phyloP scores from a whole-genome alignment of 2,888 invertebrate genomes.

The Eucera pruinosa region DNA sequence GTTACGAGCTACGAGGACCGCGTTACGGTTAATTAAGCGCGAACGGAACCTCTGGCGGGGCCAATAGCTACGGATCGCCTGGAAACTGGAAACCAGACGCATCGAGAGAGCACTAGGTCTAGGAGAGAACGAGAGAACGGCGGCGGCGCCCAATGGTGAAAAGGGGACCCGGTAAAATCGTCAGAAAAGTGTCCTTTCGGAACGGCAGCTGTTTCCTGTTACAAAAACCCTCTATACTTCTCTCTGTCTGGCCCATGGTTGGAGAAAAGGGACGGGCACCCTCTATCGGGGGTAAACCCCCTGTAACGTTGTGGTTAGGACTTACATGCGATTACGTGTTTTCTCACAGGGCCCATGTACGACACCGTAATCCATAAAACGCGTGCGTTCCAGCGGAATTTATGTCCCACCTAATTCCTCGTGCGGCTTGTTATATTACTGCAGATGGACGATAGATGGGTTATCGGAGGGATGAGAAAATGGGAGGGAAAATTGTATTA shows the following conservation, averaged over 20 bases:
- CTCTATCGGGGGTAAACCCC: conserved; percentile 34
- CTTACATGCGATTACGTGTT: conserved; percentile 60
- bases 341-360: conserved; percentile 34
- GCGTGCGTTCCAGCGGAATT: conserved; percentile 54
- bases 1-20: conserved; percentile 62
- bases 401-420: conserved; percentile 66
- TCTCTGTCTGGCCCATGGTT: not conserved
- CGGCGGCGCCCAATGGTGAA: conserved; percentile 8
- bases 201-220: conserved; percentile 80
- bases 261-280: conserved; percentile 38
- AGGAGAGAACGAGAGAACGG: too few species aligned
- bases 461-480: not conserved
- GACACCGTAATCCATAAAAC: conserved; percentile 65
- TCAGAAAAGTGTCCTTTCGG: conserved; percentile 68
- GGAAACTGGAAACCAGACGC: conserved; percentile 65
- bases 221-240: conserved; percentile 57
- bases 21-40: conserved; percentile 72
- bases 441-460: conserved; percentile 30
- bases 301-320: conserved; percentile 51
- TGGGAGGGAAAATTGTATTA: not conserved
- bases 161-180: conserved; percentile 61
- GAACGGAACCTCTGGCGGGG: conserved; percentile 43
- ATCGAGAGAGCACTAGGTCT: conserved; percentile 32
- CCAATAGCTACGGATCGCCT: conserved; percentile 50
- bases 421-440: conserved; percentile 47